Percentiles rank a stretch among this genome's conserved stretches.
Evolutionary conservation across 2,888 invertebrate genomes (phyloP).

Genomic region (Saturnia japonica): DNA sequence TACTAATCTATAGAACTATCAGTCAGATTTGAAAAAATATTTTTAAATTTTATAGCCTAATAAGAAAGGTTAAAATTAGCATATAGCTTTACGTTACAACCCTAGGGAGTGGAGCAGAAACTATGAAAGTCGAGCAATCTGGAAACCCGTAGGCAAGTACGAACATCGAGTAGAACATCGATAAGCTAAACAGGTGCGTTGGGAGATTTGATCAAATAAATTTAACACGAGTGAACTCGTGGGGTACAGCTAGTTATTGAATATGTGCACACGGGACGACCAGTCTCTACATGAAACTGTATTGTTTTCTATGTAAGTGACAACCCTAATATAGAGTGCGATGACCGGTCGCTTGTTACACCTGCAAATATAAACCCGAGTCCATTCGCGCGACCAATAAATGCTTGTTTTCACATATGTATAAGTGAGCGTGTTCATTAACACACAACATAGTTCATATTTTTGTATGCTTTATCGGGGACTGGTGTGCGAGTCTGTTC

Average conservation of each 20-base stretch:
- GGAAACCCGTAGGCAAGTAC: too few species aligned
- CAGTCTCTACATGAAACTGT: neutral
- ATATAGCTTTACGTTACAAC: too few species aligned
- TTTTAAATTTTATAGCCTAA: too few species aligned
- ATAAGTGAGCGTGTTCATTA: constrained; percentile 57
- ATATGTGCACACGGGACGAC: neutral
- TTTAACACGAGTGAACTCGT: too few species aligned
- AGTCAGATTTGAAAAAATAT: too few species aligned
- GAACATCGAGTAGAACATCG: too few species aligned
- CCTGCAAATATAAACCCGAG: constrained; percentile 72
- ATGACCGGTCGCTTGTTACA: constrained; percentile 72
- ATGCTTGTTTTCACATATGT: constrained; percentile 44
- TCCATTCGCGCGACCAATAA: constrained; percentile 58
- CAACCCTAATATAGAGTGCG: constrained; percentile 48
- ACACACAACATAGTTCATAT: constrained; percentile 39
- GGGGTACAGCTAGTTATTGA: neutral
- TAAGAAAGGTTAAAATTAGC: too few species aligned
- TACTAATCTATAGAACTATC: too few species aligned
- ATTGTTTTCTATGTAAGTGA: constrained; percentile 14
- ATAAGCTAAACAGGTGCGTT: too few species aligned
- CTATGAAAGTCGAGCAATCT: too few species aligned
- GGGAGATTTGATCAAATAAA: too few species aligned
- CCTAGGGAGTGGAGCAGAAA: too few species aligned
- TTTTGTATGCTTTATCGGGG: constrained; percentile 8
- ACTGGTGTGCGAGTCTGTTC: neutral